Conservation (phyloP, 2,113 vertebrate genomes). For the Myodes glareolus region DNA sequence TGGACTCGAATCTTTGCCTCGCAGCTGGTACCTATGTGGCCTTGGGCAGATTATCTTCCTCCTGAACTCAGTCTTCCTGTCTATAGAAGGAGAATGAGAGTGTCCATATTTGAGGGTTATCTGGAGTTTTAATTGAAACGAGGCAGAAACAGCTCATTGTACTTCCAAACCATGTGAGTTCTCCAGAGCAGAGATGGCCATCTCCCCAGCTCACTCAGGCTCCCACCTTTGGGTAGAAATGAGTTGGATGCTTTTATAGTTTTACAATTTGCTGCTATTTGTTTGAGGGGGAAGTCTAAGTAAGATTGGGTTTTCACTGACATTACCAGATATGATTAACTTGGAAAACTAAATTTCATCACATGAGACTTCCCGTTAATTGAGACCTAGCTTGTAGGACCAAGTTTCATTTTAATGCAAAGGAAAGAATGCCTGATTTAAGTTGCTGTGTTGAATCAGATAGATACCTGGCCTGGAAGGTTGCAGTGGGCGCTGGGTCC, state of each 20-base stretch:
- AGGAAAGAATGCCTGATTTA: not conserved
- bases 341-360: not conserved
- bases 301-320: not conserved
- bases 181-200: not conserved
- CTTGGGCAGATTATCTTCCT: not conserved
- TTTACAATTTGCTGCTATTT: not conserved
- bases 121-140: too few species aligned
- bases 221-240: not conserved
- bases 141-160: accelerated
- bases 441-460: accelerated
- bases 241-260: not conserved
- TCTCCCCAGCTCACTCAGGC: too few species aligned
- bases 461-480: not conserved
- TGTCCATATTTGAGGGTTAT: accelerated
- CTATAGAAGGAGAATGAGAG: not conserved
- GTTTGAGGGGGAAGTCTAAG: not conserved
- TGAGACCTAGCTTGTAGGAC: not conserved
- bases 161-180: accelerated
- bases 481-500: not conserved
- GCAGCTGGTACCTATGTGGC: not conserved
- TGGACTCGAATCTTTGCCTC: not conserved
- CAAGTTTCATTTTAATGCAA: not conserved
- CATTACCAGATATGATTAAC: not conserved
- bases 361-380: accelerated
- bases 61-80: not conserved